A percentile compares a stretch with the other conserved stretches of the same genome.
These are phyloP conservation scores for Azorinus chamasolen DNA, from an alignment of 2,888 invertebrate genomes.

Conservation along the genomic window DNA sequence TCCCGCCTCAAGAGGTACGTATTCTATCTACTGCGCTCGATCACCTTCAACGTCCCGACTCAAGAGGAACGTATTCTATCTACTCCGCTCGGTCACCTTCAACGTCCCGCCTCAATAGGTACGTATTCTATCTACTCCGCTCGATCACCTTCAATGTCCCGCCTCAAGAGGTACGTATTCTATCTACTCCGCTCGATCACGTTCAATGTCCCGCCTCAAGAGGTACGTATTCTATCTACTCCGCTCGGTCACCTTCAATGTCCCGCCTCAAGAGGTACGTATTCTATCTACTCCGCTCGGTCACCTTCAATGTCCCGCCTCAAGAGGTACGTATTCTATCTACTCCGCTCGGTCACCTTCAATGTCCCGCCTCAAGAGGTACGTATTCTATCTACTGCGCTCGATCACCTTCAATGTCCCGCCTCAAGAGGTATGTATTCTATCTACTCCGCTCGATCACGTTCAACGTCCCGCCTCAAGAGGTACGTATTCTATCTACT, in stretches of 20 bases:
- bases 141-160: conserved; percentile 55
- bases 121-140: conserved; percentile 35
- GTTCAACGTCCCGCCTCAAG: conserved; percentile 59
- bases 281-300: conserved; percentile 49
- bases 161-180: conserved; percentile 59
- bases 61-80: conserved; percentile 60
- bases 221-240: conserved; percentile 57
- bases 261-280: conserved; percentile 60
- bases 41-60: conserved; percentile 54
- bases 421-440: conserved; percentile 59
- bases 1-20: conserved; percentile 60
- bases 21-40: conserved; percentile 50
- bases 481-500: too few relatives aligned
- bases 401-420: conserved; percentile 55
- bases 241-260: conserved; percentile 52
- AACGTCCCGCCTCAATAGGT: conserved; percentile 64
- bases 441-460: conserved; percentile 55
- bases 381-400: too few relatives aligned
- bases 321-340: conserved; percentile 59
- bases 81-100: conserved; percentile 52
- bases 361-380: conserved; percentile 64
- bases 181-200: conserved; percentile 54
- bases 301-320: conserved; percentile 56
- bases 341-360: conserved; percentile 52
- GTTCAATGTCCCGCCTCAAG: conserved; percentile 59